Evolutionary conservation across 1,140 invertebrate species (phyloP), one percentile per base, ranked within the genome.

Genomic region (Bemisia tabaci): DNA sequence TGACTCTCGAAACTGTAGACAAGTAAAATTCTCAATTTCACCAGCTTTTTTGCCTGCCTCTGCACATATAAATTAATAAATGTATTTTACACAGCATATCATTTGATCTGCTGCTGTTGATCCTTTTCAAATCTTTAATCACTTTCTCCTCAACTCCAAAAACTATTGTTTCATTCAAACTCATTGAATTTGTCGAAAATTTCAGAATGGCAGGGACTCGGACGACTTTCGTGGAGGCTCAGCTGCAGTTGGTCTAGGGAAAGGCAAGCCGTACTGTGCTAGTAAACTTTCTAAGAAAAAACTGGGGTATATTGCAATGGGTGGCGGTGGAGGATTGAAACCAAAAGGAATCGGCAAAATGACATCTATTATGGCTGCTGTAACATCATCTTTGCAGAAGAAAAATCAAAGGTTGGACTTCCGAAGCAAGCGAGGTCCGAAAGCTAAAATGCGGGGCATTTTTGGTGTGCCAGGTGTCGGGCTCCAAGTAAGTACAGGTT

Each of bases 381-480:
- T 87, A 1, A 70, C 68, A 62, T 67, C 67, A 12, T 82, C 82
- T 27, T 89, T 85, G 73, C 84, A 85, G 75, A 91, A 88, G 73
- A 79, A 83, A 61, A 84, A 84, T 72, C 81, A 84, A 67, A 81
- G 66, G 1, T 26, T 65, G 22, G 89, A 91, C 66, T 91, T 89
- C 76, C 86, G 85, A 1, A 76, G 89, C 60, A 91, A 92, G 75
- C 79, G 90, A 67, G 88, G 88, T 0, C 84, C 89, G 0, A 93
- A 93, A 75, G 82, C 89, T 5, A 93, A 92, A 80, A 90, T 91
- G 85, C 77, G 89, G 68, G 88, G 88, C 5, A 83, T 91, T n/a
- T 91, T 91, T 77, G 88, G 89, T 26, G 85, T 87, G 1, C 87
- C 88, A 1, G 88, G 88, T 26, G 78, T 91, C 25, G 88, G 88